Evolutionary conservation across 2,113 vertebrate species (phyloP).

Genomic region (Capreolus pygargus): DNA sequence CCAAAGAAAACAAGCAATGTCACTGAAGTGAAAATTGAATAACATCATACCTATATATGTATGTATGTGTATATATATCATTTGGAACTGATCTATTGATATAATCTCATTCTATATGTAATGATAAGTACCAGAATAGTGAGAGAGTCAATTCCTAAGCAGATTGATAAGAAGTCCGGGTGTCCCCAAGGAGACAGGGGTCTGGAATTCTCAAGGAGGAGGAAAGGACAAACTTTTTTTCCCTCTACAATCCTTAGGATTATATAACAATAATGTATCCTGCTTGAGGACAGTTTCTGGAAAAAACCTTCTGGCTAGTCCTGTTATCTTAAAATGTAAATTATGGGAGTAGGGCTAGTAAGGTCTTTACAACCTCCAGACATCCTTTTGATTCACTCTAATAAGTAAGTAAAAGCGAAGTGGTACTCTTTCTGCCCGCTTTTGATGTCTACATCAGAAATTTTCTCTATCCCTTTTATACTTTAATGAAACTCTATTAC

Average conservation of each 20-base stretch:
- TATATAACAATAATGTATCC: neutral
- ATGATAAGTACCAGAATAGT: neutral
- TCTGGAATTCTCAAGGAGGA: neutral
- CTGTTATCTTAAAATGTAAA: neutral
- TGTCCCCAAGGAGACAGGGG: neutral
- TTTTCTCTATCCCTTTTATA: neutral
- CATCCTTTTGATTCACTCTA: neutral
- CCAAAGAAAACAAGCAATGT: conserved; percentile 47
- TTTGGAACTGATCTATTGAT: neutral
- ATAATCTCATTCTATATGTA: neutral
- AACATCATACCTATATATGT: neutral
- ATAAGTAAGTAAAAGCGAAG: neutral
- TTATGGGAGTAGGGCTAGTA: neutral
- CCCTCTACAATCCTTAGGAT: neutral
- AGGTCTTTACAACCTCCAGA: neutral
- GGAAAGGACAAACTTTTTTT: neutral
- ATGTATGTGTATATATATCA: neutral
- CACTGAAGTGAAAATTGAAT: conserved; percentile 56
- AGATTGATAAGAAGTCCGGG: neutral
- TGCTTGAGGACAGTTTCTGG: neutral
- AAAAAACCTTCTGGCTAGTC: neutral
- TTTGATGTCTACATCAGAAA: neutral
- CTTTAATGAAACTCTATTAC: neutral
- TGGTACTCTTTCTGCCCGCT: neutral
- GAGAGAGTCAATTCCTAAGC: neutral